Conservation (phyloP, 2,797 vertebrate species). For the Ara ararauna region DNA sequence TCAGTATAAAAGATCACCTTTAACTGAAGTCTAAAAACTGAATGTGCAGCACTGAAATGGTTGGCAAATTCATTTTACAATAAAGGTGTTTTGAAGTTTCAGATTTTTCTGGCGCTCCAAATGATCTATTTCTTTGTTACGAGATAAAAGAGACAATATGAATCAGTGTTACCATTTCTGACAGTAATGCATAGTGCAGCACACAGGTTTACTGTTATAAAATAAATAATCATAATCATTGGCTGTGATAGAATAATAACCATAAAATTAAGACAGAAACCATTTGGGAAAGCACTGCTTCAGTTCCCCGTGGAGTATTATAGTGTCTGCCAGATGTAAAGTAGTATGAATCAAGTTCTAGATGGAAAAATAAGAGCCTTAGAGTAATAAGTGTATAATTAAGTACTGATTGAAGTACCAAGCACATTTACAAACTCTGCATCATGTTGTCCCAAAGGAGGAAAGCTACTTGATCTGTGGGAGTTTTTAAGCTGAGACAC, state of each 20-base stretch:
- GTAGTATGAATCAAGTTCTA: conserved; percentile 19
- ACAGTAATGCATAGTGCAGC: neutral
- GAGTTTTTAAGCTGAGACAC: neutral
- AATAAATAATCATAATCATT: conserved; percentile 21
- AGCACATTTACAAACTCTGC: neutral
- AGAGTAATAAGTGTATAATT: conserved; percentile 23
- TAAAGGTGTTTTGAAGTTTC: neutral
- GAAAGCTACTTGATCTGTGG: neutral
- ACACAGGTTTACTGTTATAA: neutral
- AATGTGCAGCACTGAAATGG: neutral
- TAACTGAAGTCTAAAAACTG: neutral
- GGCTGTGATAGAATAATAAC: conserved; percentile 26
- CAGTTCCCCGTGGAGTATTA: conserved; percentile 12
- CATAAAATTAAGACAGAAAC: conserved; percentile 30
- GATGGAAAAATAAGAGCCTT: conserved; percentile 59
- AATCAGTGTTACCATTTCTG: neutral
- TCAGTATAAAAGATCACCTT: neutral
- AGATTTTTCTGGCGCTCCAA: neutral
- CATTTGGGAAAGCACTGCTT: conserved; percentile 14
- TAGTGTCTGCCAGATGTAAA: conserved; percentile 9
- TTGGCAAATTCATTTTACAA: neutral
- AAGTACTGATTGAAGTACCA: conserved; percentile 28
- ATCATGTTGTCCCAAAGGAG: neutral
- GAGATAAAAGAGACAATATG: neutral
- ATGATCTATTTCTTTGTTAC: neutral